phyloP scores from a whole-genome alignment of 1,140 invertebrate genomes.

The Portunus trituberculatus region DNA sequence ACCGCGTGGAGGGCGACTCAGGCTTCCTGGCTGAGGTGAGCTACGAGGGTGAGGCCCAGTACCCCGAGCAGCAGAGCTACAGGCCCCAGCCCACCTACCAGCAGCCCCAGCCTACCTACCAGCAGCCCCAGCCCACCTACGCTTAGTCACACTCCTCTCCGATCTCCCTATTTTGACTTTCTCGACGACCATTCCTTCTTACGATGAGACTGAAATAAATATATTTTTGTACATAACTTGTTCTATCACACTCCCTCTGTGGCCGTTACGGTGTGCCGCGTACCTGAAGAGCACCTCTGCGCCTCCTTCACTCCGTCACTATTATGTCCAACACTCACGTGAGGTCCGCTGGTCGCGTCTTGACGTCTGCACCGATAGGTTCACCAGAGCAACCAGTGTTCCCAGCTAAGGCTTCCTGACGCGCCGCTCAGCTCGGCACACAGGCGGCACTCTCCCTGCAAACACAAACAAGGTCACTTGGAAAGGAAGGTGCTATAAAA shows the following conservation, averaged over 20 bases:
- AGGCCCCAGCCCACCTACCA: not conserved
- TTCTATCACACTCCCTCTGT: not conserved
- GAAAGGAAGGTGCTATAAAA: too few species aligned
- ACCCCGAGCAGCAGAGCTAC: not conserved
- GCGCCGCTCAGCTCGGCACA: too few species aligned
- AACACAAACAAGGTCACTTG: too few species aligned
- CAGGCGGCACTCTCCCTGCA: too few species aligned
- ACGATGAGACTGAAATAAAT: not conserved
- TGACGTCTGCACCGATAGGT: too few species aligned
- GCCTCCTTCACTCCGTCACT: too few species aligned
- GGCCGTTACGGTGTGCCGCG: not conserved
- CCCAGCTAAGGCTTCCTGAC: too few species aligned
- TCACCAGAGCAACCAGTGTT: too few species aligned
- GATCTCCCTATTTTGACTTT: too few species aligned
- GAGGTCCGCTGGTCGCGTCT: too few species aligned
- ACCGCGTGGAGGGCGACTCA: constrained; percentile 39
- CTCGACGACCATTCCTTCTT: not conserved
- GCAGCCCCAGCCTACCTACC: not conserved
- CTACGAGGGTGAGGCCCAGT: constrained; percentile 57
- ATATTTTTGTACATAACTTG: not conserved
- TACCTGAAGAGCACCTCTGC: too few species aligned
- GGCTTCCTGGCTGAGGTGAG: constrained; percentile 50
- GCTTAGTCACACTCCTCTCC: not conserved
- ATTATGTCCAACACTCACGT: too few species aligned
- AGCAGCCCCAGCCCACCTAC: not conserved